phyloP scores from a whole-genome alignment of 2,113 vertebrate species.

The Pluvialis apricaria region DNA sequence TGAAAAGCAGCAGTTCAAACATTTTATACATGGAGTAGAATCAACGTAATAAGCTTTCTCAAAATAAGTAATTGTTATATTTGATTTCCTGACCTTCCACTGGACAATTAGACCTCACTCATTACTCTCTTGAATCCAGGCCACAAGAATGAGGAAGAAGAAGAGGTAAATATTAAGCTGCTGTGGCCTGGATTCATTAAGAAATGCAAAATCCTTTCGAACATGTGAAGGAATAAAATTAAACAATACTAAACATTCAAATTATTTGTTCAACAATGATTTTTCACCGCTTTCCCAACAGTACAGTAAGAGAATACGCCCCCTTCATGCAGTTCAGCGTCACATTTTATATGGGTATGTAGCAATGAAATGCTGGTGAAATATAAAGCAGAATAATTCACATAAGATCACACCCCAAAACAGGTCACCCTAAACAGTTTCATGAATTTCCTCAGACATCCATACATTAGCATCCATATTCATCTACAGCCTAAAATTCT shows the following conservation, averaged over 20 bases:
- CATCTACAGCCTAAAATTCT: background rate
- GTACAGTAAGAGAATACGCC: background rate
- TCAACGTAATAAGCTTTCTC: background rate
- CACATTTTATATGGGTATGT: background rate
- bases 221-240: background rate
- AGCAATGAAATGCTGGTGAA: conserved; percentile 16
- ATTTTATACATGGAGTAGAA: background rate
- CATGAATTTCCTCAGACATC: background rate
- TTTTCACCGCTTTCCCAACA: background rate
- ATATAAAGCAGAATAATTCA: background rate
- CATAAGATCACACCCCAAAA: background rate
- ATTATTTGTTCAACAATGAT: background rate
- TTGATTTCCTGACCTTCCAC: background rate
- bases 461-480: background rate
- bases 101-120: conserved; percentile 9
- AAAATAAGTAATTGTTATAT: background rate
- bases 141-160: background rate
- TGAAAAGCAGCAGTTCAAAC: background rate
- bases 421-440: background rate
- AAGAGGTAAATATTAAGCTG: background rate
- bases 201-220: background rate
- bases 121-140: conserved; percentile 49
- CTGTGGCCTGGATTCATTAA: conserved; percentile 15
- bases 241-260: background rate
- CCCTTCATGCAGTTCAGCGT: background rate